phyloP scores from a whole-genome alignment of 2,888 invertebrate species.

The Gnatocerus cornutus region DNA sequence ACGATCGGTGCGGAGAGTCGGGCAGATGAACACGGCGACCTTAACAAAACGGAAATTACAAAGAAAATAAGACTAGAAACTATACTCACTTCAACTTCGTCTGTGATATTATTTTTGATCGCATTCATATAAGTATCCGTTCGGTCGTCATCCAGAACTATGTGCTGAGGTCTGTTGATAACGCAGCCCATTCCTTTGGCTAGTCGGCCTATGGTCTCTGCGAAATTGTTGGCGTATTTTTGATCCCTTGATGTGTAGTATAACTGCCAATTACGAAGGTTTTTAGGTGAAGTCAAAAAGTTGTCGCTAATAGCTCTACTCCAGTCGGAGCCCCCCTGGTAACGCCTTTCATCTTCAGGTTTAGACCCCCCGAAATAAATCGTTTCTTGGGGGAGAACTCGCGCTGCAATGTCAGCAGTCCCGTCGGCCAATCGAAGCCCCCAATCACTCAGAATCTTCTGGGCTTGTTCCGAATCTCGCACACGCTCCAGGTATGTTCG shows the following conservation, averaged over 20 bases:
- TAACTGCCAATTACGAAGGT: conserved; percentile 83
- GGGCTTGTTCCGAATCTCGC: conserved; percentile 76
- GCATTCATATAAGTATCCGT: conserved; percentile 79
- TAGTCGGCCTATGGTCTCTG: conserved; percentile 69
- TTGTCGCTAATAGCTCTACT: conserved; percentile 75
- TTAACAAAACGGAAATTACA: too few species aligned
- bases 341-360: conserved; percentile 19
- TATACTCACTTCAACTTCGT: conserved; percentile 58
- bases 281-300: conserved; percentile 77
- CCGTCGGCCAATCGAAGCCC: conserved; percentile 79
- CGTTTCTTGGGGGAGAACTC: conserved; percentile 79
- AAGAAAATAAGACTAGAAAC: too few species aligned
- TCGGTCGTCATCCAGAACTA: conserved; percentile 80
- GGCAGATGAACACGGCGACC: conserved; percentile 87
- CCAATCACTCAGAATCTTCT: conserved; percentile 84
- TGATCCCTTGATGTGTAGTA: conserved; percentile 79
- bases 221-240: conserved; percentile 73
- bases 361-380: conserved; percentile 77
- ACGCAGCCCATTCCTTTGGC: conserved; percentile 81
- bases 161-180: conserved; percentile 75
- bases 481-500: conserved; percentile 79
- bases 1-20: conserved; percentile 86
- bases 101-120: conserved; percentile 73
- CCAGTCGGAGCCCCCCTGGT: conserved; percentile 79
- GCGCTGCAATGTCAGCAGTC: conserved; percentile 76